These are phyloP conservation scores for Coronaproctus castanopsis DNA, from an alignment of 2,888 invertebrate genomes.

Conservation along the genomic window DNA sequence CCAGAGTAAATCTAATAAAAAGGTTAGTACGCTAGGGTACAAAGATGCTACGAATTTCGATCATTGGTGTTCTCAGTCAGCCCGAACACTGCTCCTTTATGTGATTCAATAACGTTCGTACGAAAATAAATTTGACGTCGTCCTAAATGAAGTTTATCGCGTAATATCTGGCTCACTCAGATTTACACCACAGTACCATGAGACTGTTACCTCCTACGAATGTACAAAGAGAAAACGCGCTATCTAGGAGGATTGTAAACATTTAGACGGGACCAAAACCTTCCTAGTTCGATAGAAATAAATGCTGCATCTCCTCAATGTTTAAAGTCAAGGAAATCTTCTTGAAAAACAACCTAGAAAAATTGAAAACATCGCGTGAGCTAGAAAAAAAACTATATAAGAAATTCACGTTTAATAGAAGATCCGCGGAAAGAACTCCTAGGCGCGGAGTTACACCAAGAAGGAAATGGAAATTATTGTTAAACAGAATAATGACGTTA, in stretches of 20 bases:
- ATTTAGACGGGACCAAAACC: not conserved
- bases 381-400: not conserved
- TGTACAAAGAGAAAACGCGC: not conserved
- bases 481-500: not conserved
- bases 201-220: not conserved
- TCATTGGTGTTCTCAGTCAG: not conserved
- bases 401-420: not conserved
- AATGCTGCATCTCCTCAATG: not conserved
- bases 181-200: not conserved
- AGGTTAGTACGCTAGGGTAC: not conserved
- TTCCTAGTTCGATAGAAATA: not conserved
- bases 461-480: not conserved
- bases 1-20: too few species aligned
- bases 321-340: not conserved
- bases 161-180: not conserved
- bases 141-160: not conserved
- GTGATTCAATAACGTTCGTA: not conserved
- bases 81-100: not conserved
- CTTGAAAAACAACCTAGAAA: not conserved
- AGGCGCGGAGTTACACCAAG: not conserved
- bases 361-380: not conserved
- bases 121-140: not conserved
- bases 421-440: not conserved
- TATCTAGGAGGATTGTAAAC: not conserved
- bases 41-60: not conserved